Evolutionary conservation across 2,113 vertebrate genomes (phyloP).

Genomic region (Pica pica): DNA sequence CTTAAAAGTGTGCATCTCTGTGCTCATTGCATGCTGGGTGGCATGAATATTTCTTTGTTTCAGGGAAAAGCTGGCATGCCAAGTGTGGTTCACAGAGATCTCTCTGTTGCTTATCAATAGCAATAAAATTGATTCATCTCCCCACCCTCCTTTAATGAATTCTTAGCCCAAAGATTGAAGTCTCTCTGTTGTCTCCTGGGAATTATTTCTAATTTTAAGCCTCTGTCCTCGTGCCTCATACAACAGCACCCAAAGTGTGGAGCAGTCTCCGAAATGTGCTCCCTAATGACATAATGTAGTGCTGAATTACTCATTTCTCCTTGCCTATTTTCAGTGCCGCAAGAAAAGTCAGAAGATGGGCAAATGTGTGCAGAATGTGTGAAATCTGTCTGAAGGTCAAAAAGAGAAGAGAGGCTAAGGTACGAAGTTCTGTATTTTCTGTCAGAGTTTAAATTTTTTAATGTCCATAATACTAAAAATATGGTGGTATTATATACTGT

Average conservation of each 20-base stretch:
- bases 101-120: neutral
- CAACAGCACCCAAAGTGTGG: neutral
- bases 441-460: neutral
- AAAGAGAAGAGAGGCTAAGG: neutral
- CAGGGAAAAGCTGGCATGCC: neutral
- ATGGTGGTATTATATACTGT: neutral
- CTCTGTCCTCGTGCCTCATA: neutral
- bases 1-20: neutral
- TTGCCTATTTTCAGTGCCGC: neutral
- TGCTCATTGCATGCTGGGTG: neutral
- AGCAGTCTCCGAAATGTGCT: slow-evolving; percentile 4
- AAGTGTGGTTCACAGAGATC: neutral
- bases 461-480: neutral
- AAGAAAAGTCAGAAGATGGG: slow-evolving; percentile 21
- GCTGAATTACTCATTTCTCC: slow-evolving; percentile 25
- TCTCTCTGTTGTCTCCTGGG: neutral
- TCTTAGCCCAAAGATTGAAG: neutral
- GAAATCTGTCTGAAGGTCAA: slow-evolving; percentile 25
- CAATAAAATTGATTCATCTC: neutral
- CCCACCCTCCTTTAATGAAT: neutral
- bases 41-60: neutral
- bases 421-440: neutral
- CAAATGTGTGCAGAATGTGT: neutral
- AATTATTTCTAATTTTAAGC: slow-evolving; percentile 39
- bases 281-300: neutral